phyloP scores from a whole-genome alignment of 2,113 vertebrate species.

The Eptesicus fuscus region DNA sequence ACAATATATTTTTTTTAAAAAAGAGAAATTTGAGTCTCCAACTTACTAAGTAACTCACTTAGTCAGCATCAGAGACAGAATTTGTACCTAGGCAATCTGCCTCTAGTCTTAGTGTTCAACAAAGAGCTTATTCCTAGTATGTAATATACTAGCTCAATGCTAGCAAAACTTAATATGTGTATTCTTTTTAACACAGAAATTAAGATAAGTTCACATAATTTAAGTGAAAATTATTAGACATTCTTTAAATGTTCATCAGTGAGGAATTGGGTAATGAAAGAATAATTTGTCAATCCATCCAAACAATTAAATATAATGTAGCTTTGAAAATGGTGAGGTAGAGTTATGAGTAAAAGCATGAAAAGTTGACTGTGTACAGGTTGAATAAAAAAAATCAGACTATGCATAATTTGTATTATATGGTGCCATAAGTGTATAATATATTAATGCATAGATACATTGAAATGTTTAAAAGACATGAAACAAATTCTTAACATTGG shows the following conservation, averaged over 20 bases:
- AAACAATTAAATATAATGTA: neutral
- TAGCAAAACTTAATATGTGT: neutral
- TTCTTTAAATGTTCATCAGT: neutral
- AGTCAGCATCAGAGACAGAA: neutral
- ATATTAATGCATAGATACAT: neutral
- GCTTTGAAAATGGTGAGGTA: neutral
- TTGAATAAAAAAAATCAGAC: neutral
- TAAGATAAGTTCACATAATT: neutral
- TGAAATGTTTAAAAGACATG: neutral
- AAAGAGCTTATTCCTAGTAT: neutral
- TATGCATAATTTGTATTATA: neutral
- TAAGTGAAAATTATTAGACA: neutral
- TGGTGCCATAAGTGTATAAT: neutral
- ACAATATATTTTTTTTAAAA: too few species aligned
- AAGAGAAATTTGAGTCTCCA: neutral
- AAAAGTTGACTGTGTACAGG: neutral
- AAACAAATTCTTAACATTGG: neutral
- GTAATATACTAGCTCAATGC: neutral
- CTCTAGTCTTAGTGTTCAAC: neutral
- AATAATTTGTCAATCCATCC: neutral
- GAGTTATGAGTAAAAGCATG: neutral
- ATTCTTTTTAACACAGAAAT: neutral
- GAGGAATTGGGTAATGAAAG: neutral
- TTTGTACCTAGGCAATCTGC: neutral
- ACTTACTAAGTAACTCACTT: neutral